Evolutionary conservation across 1,140 invertebrate species (phyloP), one percentile per base, ranked within the genome.

Genomic region (Kradibia gibbosae): DNA sequence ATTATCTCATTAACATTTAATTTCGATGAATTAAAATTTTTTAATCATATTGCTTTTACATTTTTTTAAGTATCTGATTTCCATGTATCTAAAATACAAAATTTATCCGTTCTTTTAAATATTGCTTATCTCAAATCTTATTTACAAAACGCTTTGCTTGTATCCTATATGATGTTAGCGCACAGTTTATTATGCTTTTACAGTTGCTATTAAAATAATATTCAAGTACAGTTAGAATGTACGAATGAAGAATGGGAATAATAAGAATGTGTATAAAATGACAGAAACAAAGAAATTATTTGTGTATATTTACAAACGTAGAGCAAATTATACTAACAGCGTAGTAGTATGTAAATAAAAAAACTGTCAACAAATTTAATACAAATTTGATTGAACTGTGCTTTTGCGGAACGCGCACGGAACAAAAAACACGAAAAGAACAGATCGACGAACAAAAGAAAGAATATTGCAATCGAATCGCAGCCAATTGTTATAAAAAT

Each of bases 401-500:
- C 11, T 3, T 5, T 45, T 53, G 22, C n/a, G 15, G 0, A 3
- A 0, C 60, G 13, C 0, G 5, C 11, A 34, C 20, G 0, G 11
- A 17, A 34, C 0, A 34, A 62, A 62, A 3, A 45, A 45, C 42
- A 45, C 11, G 3, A n/a, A n/a, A 34, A 11, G 25, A 62, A 62
- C 15, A 0, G 3, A 34, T 3, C 4, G 13, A 20, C 3, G 25
- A 62, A 34, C 31, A 20, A 5, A n/a, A 31, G 10, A 34, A 62
- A 34, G 8, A n/a, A 34, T 50, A 73, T 45, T 39, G 8, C 3
- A 45, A 15, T 3, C 0, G 36, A 8, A 34, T 25, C 25, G 62
- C 62, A 39, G 36, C 39, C 34, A n/a, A 39, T 45, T 71, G 22
- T 25, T 71, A 48, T 71, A 39, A 71, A 71, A 71, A 71, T 45